Evolutionary conservation across 2,888 invertebrate genomes (phyloP).

Genomic region (Dryobotodes eremita): DNA sequence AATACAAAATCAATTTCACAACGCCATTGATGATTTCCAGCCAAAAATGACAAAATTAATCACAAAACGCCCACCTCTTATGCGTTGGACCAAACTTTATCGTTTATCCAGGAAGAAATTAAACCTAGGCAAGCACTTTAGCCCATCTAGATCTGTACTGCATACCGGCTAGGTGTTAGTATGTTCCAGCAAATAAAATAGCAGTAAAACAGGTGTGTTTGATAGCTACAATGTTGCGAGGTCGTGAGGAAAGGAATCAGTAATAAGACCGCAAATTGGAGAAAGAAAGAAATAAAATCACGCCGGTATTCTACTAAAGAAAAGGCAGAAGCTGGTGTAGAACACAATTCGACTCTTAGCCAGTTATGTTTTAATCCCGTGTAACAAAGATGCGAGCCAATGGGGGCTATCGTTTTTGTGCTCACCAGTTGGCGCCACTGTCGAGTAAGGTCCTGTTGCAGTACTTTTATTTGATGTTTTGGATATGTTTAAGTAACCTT

Average conservation of each 20-base stretch:
- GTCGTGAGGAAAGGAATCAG: constrained; percentile 29
- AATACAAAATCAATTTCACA: not conserved
- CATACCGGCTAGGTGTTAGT: constrained; percentile 70
- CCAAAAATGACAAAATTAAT: not conserved
- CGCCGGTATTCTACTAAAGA: not conserved
- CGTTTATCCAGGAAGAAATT: constrained; percentile 81
- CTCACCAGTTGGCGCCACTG: too few species aligned
- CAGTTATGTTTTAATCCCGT: not conserved
- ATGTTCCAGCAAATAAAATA: constrained; percentile 63
- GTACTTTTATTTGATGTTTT: too few species aligned
- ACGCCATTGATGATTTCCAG: not conserved
- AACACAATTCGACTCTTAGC: not conserved
- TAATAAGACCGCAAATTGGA: constrained; percentile 37
- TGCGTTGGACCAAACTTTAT: constrained; percentile 65
- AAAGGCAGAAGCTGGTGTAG: not conserved
- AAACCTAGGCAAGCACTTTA: constrained; percentile 71
- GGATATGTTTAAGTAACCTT: too few species aligned
- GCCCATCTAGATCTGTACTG: constrained; percentile 70
- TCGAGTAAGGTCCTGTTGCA: too few species aligned
- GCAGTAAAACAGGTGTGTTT: constrained; percentile 38
- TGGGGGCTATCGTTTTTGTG: too few species aligned
- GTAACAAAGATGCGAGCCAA: not conserved
- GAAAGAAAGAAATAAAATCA: constrained; percentile 1
- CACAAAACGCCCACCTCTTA: not conserved
- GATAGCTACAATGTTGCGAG: constrained; percentile 16